Evolutionary conservation across 2,113 vertebrate species (phyloP).

Genomic region (Blennius ocellaris): DNA sequence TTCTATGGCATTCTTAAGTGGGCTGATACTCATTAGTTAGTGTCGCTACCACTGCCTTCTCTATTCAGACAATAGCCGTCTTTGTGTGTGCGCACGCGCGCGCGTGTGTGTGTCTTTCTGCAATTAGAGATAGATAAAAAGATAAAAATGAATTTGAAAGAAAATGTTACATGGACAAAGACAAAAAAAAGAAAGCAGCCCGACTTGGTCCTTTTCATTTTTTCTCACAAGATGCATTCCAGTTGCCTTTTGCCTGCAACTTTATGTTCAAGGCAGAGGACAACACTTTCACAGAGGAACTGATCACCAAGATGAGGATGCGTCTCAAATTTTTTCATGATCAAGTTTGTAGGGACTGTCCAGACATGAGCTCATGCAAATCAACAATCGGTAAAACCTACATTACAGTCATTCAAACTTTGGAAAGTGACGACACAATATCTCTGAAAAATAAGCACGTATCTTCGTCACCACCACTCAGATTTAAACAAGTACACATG

Average conservation of each 20-base stretch:
- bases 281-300: conserved; percentile 51
- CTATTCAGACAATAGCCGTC: conserved; percentile 64
- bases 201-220: conserved; percentile 34
- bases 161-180: conserved; percentile 14
- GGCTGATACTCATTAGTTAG: conserved; percentile 69
- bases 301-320: conserved; percentile 55
- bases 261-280: conserved; percentile 11
- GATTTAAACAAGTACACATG: conserved; percentile 5
- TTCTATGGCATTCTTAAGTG: conserved; percentile 60
- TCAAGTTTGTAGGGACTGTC: no score
- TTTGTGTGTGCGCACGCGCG: conserved; percentile 66
- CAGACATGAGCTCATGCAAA: no score
- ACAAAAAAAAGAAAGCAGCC: no score
- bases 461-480: neutral
- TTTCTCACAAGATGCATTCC: neutral
- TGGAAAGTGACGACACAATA: neutral
- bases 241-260: conserved; percentile 20
- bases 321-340: conserved; percentile 2
- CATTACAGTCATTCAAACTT: no score
- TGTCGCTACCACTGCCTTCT: conserved; percentile 65
- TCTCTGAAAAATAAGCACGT: neutral
- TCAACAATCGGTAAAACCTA: no score
- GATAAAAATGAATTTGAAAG: conserved; percentile 44
- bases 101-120: conserved; percentile 32
- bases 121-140: conserved; percentile 2